Percentiles rank a stretch among this genome's conserved stretches.
These are phyloP conservation scores for Empidonax alnorum DNA, from an alignment of 2,113 vertebrate species.

Conservation along the genomic window DNA sequence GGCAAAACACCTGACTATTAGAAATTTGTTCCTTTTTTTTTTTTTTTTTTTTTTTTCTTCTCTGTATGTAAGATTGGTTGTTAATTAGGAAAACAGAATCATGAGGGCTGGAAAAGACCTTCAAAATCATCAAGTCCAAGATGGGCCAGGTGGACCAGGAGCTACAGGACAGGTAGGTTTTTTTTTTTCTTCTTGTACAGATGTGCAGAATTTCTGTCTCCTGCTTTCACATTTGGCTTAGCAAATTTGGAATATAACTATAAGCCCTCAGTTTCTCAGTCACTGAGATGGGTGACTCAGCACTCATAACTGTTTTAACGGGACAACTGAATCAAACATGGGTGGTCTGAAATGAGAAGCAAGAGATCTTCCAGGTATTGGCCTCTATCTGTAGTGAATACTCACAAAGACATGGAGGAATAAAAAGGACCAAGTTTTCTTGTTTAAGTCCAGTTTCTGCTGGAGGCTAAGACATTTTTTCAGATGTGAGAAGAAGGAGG, in stretches of 20 bases:
- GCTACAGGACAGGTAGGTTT: not conserved
- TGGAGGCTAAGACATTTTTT: not conserved
- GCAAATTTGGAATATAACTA: not conserved
- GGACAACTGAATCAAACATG: not conserved
- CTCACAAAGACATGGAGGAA: not conserved
- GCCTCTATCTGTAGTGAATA: not conserved
- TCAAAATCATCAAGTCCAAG: not conserved
- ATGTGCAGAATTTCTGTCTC: not conserved
- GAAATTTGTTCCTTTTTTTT: not conserved
- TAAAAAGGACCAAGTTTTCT: not conserved
- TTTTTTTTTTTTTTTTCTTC: not conserved
- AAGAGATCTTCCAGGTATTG: not conserved
- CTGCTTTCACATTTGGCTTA: not conserved
- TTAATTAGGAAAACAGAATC: not conserved
- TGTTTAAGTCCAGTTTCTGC: not conserved
- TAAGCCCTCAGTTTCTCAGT: not conserved
- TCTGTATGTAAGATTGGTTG: not conserved
- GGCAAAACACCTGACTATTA: not conserved
- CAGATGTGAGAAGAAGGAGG: not conserved
- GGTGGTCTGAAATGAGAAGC: not conserved
- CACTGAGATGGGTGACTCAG: not conserved
- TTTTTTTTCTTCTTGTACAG: not conserved
- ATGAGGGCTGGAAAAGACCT: not conserved
- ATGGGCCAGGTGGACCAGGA: not conserved
- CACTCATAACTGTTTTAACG: not conserved